Conservation (phyloP, 2,888 invertebrate genomes). For the Sarcophaga caerulescens region DNA sequence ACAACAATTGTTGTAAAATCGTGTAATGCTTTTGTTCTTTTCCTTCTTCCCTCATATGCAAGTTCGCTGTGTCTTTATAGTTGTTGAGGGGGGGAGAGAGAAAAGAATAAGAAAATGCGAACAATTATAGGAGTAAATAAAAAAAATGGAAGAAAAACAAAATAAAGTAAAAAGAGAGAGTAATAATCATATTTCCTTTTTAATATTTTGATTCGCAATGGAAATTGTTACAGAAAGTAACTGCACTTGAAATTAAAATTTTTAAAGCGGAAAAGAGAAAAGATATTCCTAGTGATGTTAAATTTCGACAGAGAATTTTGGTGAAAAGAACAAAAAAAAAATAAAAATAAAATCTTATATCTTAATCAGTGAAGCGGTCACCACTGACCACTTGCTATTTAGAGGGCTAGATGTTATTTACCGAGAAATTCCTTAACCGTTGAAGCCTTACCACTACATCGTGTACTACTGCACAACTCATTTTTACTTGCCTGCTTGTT, state of each 20-base stretch:
- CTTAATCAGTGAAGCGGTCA: too few species aligned
- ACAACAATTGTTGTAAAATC: neutral
- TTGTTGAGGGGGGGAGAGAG: neutral
- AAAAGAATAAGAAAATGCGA: neutral
- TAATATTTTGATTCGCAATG: neutral
- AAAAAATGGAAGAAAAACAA: neutral
- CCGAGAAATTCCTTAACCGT: too few species aligned
- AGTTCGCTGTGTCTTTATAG: neutral
- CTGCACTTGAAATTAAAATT: neutral
- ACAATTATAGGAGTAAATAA: neutral
- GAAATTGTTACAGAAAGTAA: neutral
- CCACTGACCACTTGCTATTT: too few species aligned
- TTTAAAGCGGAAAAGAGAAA: neutral
- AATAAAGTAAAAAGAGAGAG: neutral
- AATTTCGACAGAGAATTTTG: too few species aligned
- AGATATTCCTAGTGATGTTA: neutral
- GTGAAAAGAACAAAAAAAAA: neutral
- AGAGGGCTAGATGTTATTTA: too few species aligned
- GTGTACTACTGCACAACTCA: too few species aligned
- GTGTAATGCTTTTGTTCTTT: neutral
- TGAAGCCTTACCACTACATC: too few species aligned
- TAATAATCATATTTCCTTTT: constrained; percentile 24
- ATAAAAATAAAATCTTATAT: neutral
- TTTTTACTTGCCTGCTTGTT: too few species aligned
- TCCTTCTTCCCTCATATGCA: too few species aligned